Base-by-base conservation (phyloP, 2,888 invertebrate species). In the Chouioia cunea region DNA sequence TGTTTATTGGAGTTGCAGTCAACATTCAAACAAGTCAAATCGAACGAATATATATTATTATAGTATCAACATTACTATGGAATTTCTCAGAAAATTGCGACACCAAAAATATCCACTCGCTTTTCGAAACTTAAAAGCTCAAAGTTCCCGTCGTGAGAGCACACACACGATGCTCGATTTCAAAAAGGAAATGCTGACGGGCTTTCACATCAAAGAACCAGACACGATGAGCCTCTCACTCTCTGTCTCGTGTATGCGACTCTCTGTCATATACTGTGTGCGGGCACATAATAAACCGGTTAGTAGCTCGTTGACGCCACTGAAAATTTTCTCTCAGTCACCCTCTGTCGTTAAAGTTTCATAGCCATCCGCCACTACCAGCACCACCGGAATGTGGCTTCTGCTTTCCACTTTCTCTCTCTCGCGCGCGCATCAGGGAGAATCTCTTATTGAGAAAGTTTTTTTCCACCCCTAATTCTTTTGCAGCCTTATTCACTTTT, bases 371-470 rank as follows among this genome's bases (percentile, higher is more conserved):
- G 56, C 43, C 46, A 3, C 36, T 12, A 36, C 36, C 36, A 36
- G 6, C 36, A 23, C 54, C 15, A 22, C 2, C 54, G 64, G 67
- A 67, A 67, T 58, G 63, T 18, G 12, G 15, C n/a, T 43, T 43
- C 47, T 36, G 12, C 36, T 20, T 36, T 15, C 12, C 18, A 47
- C 46, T 52, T 20, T 16, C 10, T 47, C 43, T 14, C 16, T 16
- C 50, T 8, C 50, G 6, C 50, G n/a, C 6, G n/a, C 16, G 16
- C 46, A 16, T 15, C 14, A 62, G 54, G 10, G 36, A 36, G 71
- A 69, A 74, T 71, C 64, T 66, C 69, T 74, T 74, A 74, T 71
- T 71, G 69, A 43, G 71, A 74, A 74, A 74, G 69, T 71, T 74
- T 68, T 71, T 71, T 64, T 20, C 46, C 27, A 44, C 20, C 12